Base-by-base conservation (phyloP, 2,797 vertebrate genomes). In the Emydoidea blandingii region DNA sequence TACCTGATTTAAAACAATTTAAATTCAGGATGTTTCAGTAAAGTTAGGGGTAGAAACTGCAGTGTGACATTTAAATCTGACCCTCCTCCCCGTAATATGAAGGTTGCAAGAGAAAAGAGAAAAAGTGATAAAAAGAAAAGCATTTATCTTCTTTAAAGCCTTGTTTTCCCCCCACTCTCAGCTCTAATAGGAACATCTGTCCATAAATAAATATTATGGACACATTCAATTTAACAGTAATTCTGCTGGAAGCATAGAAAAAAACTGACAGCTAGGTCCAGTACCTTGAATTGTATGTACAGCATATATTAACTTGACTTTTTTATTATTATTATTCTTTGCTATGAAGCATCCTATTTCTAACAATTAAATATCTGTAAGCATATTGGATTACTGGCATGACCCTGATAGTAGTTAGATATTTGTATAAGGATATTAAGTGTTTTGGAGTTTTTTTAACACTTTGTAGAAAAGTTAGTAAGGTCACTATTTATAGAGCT, bases 131-230 rank as follows among this genome's bases (percentile, higher is more conserved):
- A 95, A 56, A 52, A 95, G 90, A 62, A 94, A 94, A 96, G 78
- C 59, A 89, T 87, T 90, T 88, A 54, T 57, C 87, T 91, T 90
- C 87, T 85, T 86, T 82, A 10, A 47, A 91, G 62, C 53, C 86
- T 57, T 16, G 79, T 3, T 83, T 90, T 54, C 8, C 23, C 14
- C 34, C 54, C 59, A 65, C 47, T 83, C 72, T 53, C 62, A 18
- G 2, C n/a, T 95, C 54, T 86, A 95, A 91, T 11, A 90, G 34
- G 83, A 96, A 88, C 74, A 90, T 92, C 93, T 94, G 87, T 87
- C 94, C 86, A 94, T 93, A 96, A 94, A 93, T 93, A 92, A 97
- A 90, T 91, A 94, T 85, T 91, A 95, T 94, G 97, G 91, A 81
- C 62, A 93, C 52, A 89, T 86, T 91, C 87, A 91, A 86, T 79